A percentile compares a stretch with the other conserved stretches of the same genome.
These are phyloP conservation scores for Callospermophilus lateralis DNA, from an alignment of 2,113 vertebrate species.

Conservation along the genomic window DNA sequence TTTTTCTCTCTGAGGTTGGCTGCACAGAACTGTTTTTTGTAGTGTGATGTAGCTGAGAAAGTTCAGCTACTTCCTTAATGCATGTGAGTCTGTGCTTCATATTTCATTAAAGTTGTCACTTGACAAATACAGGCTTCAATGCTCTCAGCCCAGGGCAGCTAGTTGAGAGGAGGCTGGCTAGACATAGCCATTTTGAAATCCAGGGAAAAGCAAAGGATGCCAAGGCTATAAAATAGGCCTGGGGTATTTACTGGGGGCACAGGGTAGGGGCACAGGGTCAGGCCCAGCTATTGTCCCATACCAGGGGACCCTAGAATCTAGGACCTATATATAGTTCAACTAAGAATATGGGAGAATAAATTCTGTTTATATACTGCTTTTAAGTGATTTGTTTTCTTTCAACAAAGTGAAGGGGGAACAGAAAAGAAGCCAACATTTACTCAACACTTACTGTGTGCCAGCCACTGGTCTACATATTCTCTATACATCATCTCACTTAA, in stretches of 20 bases:
- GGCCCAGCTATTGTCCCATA: background rate
- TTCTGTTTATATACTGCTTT: background rate
- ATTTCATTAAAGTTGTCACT: conserved; percentile 16
- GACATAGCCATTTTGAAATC: background rate
- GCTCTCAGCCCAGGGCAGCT: background rate
- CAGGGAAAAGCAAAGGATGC: background rate
- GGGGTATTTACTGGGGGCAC: too few species aligned
- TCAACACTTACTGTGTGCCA: background rate
- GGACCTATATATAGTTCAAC: too few species aligned
- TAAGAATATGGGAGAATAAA: background rate
- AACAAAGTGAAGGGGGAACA: background rate
- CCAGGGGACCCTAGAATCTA: background rate
- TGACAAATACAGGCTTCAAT: background rate
- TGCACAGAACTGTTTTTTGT: background rate
- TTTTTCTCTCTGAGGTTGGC: background rate
- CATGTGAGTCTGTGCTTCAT: background rate
- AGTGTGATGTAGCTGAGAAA: background rate
- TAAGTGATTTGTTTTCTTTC: background rate
- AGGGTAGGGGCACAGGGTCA: background rate
- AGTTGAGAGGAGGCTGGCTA: background rate
- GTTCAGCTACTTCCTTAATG: background rate
- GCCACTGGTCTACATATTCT: too few species aligned
- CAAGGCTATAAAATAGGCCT: background rate
- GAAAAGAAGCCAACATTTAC: background rate
- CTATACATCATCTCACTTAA: background rate